phyloP scores from a whole-genome alignment of 2,888 invertebrate species.

The Mesorhabditis spiculigera region DNA sequence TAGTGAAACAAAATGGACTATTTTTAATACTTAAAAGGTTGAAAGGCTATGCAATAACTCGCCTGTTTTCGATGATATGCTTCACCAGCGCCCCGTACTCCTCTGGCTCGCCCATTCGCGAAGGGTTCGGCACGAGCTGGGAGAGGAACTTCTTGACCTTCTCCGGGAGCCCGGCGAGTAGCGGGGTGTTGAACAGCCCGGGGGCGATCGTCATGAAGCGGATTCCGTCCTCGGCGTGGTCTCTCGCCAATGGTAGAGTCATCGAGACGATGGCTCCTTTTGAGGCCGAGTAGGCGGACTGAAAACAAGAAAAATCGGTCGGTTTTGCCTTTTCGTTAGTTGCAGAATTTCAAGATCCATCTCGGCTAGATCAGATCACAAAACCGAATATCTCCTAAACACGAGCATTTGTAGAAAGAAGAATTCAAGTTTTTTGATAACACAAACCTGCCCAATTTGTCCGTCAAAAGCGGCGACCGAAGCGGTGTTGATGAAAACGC shows the following conservation, averaged over 20 bases:
- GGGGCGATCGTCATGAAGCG: conserved; percentile 64
- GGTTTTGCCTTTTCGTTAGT: too few species aligned
- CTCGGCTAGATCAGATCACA: too few species aligned
- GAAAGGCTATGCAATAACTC: too few species aligned
- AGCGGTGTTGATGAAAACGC: conserved; percentile 90
- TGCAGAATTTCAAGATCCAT: too few species aligned
- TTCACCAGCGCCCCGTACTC: conserved; percentile 84
- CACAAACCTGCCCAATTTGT: conserved; percentile 77
- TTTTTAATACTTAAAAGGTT: too few species aligned
- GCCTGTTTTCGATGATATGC: conserved; percentile 69
- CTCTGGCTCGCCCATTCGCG: conserved; percentile 77
- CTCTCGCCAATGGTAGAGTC: conserved; percentile 91
- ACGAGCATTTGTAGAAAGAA: neutral
- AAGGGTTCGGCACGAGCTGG: conserved; percentile 79
- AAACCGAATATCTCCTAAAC: too few species aligned
- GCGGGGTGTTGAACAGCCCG: conserved; percentile 80
- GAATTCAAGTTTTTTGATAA: neutral
- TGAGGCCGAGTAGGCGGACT: conserved; percentile 55
- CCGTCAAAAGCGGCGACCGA: conserved; percentile 93
- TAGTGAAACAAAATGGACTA: too few species aligned
- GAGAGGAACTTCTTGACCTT: conserved; percentile 75
- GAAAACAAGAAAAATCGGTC: conserved; percentile 15
- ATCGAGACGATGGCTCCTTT: conserved; percentile 83
- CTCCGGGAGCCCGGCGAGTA: conserved; percentile 74
- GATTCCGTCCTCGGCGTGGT: conserved; percentile 67